Percentiles rank a stretch among this genome's conserved stretches.
Conservation (phyloP, 2,888 invertebrate genomes). For the Cecidostiba fungosa region DNA sequence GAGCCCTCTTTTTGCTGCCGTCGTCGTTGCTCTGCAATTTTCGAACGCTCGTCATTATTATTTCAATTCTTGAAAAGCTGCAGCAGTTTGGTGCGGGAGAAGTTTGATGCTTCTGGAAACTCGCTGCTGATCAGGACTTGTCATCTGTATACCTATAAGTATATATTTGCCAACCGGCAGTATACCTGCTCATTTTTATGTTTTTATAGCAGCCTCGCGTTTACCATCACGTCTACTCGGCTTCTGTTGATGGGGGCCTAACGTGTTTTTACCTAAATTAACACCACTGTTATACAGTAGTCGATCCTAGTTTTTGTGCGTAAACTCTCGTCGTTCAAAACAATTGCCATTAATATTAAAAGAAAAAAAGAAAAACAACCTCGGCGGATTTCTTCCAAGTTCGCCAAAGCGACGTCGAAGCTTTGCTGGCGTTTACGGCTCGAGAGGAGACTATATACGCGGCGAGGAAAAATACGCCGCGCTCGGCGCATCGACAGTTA, state of each 20-base stretch:
- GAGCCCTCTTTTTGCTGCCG: background rate
- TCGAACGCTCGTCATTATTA: background rate
- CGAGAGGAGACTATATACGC: slow-evolving; percentile 66
- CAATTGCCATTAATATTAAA: too few species aligned
- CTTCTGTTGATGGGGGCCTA: background rate
- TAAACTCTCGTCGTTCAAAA: too few species aligned
- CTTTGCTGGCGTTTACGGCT: background rate
- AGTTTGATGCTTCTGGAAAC: background rate
- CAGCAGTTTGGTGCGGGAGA: too few species aligned
- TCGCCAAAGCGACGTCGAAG: too few species aligned
- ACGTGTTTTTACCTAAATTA: too few species aligned
- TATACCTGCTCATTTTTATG: background rate
- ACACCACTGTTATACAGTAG: too few species aligned
- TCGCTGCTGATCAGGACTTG: too few species aligned
- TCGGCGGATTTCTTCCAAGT: background rate
- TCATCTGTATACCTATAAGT: background rate
- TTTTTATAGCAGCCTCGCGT: background rate
- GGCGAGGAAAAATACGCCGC: slow-evolving; percentile 72
- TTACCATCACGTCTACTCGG: background rate
- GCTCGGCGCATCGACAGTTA: slow-evolving; percentile 75
- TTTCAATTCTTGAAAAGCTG: too few species aligned
- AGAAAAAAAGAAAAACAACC: background rate
- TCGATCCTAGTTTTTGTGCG: too few species aligned
- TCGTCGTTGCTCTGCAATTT: background rate
- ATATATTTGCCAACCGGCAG: background rate